Evolutionary conservation across 2,113 vertebrate species (phyloP).

Genomic region (Rhinolophus ferrumequinum): DNA sequence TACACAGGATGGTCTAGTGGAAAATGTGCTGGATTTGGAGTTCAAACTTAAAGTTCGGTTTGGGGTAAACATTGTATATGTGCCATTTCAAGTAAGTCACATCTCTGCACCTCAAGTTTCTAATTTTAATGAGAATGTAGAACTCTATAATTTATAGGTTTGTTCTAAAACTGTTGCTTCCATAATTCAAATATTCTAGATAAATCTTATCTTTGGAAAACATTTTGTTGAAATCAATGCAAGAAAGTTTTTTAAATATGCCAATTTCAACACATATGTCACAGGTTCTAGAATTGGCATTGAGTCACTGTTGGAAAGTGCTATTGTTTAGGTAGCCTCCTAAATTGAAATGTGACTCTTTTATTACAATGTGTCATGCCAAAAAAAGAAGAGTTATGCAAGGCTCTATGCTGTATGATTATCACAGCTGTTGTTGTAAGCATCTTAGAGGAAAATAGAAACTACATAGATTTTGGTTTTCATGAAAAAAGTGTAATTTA

Average conservation of each 20-base stretch:
- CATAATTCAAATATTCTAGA: neutral
- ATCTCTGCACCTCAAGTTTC: neutral
- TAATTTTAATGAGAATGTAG: neutral
- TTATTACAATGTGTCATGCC: neutral
- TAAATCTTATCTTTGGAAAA: conserved; percentile 22
- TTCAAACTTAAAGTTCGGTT: neutral
- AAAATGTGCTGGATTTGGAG: neutral
- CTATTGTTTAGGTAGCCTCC: neutral
- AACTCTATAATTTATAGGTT: neutral
- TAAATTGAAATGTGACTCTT: neutral
- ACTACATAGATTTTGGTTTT: neutral
- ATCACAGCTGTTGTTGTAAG: neutral
- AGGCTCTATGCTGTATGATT: neutral
- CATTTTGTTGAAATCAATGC: neutral
- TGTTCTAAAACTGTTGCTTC: neutral
- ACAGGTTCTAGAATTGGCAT: neutral
- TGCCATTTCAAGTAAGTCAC: neutral
- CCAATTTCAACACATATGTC: neutral
- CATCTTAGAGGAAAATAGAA: conserved; percentile 8
- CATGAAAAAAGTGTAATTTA: conserved; percentile 21
- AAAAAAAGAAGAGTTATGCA: conserved; percentile 8
- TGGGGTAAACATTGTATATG: neutral
- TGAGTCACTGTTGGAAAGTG: conserved; percentile 8
- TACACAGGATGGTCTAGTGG: neutral
- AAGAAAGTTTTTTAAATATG: neutral